Evolutionary conservation across 2,888 invertebrate genomes (phyloP), one percentile per base, ranked within the genome.

Genomic region (Lithodes maja): DNA sequence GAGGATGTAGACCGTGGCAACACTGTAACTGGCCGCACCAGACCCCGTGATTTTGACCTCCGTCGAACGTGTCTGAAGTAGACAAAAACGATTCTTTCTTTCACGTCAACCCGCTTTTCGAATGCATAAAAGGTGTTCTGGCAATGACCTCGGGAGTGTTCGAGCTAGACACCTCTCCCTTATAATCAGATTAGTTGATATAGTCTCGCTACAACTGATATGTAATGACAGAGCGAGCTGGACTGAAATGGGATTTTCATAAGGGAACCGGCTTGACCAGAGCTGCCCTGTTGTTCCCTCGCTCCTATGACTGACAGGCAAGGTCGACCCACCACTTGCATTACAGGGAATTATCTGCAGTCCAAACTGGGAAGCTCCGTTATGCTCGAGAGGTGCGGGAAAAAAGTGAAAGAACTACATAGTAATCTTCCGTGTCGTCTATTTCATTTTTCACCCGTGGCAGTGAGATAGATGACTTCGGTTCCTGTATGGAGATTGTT

Each of bases 1-100:
- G 50, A 68, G 49, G 68, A 54, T 79, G 61, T 17, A 50, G 49
- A 74, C 50, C 61, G 75, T 85, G 79, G 85, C 79, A 85, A 69
- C 79, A 33, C 79, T 79, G 78, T 33, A 69, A 17, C 52, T 33
- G 53, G 61, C 85, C 49, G 49, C 53, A 33, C 17, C 78, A 85
- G 77, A 85, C 85, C 85, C 78, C 78, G 85, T 85, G 85, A 85
- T 85, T 85, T 77, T 85, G 85, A 85, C 85, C 85, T 78, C 85
- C 49, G 52, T 50, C 17, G 49, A 15, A 1, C 17, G 85, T 79
- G 81, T 81, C 68, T 50, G 81, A 81, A 81, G 12, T 52, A 15
- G 81, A 15, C 68, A 49, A 81, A 52, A 81, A 5, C 61, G 61
- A n/a, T 15, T 3, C 17, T 52, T 77, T 12, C 33, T 3, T 17